phyloP scores from a whole-genome alignment of 2,797 vertebrate genomes.

The Falco concolor region DNA sequence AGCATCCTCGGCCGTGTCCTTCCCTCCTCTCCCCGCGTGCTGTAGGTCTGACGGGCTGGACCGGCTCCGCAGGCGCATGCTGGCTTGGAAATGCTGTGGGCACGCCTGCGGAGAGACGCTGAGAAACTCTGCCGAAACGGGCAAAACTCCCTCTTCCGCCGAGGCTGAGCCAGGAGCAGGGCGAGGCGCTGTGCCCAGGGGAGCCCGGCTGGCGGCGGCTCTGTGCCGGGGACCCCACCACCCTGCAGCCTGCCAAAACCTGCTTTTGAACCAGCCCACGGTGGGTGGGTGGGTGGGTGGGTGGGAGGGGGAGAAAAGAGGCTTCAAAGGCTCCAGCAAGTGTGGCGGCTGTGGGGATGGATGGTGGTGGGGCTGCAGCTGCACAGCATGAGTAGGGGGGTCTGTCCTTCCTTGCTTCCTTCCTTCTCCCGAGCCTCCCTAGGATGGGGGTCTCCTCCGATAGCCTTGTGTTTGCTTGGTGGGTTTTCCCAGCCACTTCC shows the following conservation, averaged over 20 bases:
- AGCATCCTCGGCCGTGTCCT: not conserved
- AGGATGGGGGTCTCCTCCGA: not conserved
- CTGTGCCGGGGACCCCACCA: not conserved
- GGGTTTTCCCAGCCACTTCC: not conserved
- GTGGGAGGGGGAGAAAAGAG: not conserved
- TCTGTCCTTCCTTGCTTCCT: not conserved
- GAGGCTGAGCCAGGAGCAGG: not conserved
- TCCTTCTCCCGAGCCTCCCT: not conserved
- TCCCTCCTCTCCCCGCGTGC: not conserved
- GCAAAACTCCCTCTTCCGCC: slow-evolving; percentile 15
- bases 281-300: not conserved
- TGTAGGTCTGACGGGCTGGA: slow-evolving; percentile 47
- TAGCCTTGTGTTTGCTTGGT: not conserved
- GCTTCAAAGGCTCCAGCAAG: not conserved
- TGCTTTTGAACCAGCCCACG: not conserved
- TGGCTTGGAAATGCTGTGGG: not conserved
- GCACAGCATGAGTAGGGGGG: accelerated
- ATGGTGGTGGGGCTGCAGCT: not conserved
- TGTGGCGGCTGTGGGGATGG: accelerated
- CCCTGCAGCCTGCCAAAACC: not conserved
- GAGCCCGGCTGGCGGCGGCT: not conserved
- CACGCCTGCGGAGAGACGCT: not conserved
- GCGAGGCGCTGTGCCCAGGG: not conserved
- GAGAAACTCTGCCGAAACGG: not conserved
- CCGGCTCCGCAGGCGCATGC: slow-evolving; percentile 1